Percentiles rank a stretch among this genome's conserved stretches.
These are phyloP conservation scores for Drosophila robusta DNA, from an alignment of 2,888 invertebrate genomes.

Conservation along the genomic window DNA sequence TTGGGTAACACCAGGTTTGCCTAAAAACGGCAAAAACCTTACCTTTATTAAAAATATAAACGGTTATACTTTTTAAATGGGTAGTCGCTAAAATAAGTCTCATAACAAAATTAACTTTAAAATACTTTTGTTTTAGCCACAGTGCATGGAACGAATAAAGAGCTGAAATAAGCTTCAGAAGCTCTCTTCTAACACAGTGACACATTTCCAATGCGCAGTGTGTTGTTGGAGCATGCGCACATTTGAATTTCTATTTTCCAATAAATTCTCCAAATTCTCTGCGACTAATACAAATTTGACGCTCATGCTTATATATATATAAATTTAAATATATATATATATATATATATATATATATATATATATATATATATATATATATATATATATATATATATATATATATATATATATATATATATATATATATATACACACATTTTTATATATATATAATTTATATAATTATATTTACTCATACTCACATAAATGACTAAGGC, in stretches of 20 bases:
- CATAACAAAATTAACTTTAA: constrained; percentile 1
- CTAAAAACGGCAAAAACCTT: too few species aligned
- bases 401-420: not conserved
- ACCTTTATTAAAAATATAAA: too few species aligned
- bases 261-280: constrained; percentile 37
- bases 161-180: constrained; percentile 35
- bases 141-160: constrained; percentile 52
- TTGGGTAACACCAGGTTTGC: too few species aligned
- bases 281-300: constrained; percentile 26
- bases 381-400: not conserved
- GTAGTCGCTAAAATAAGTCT: constrained; percentile 2
- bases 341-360: not conserved
- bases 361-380: not conserved
- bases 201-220: constrained; percentile 74
- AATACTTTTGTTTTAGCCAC: constrained; percentile 45
- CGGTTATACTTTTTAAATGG: not conserved
- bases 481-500: constrained; percentile 18
- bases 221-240: constrained; percentile 66
- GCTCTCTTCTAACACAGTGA: constrained; percentile 69
- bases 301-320: constrained; percentile 4
- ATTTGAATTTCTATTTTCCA: constrained; percentile 36
- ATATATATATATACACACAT: constrained; percentile 11
- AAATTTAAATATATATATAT: not conserved
- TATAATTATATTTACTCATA: constrained; percentile 7
- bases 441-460: constrained; percentile 8